A percentile compares a stretch with the other conserved stretches of the same genome.
Evolutionary conservation across 2,797 vertebrate genomes (phyloP).

Genomic region (Melanotaenia pygmaea): DNA sequence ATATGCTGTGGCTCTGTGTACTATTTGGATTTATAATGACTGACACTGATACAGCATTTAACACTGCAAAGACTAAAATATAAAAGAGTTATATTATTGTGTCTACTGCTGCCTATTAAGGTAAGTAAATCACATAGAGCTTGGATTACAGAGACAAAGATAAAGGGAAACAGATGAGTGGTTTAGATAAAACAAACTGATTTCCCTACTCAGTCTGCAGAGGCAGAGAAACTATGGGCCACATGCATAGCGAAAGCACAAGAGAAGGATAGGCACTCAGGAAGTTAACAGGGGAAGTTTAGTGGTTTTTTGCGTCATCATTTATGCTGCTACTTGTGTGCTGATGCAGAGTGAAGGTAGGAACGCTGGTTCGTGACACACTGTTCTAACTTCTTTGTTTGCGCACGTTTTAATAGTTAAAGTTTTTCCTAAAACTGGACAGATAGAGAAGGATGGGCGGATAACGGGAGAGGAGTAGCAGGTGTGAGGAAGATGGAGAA

Average conservation of each 20-base stretch:
- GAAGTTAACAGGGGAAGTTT: slow-evolving; percentile 87
- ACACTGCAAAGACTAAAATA: neutral
- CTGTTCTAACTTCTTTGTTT: slow-evolving; percentile 36
- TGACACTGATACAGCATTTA: neutral
- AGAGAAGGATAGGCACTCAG: slow-evolving; percentile 77
- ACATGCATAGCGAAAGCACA: slow-evolving; percentile 59
- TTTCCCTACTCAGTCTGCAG: slow-evolving; percentile 62
- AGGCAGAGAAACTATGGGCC: slow-evolving; percentile 53
- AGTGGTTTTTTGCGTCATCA: slow-evolving; percentile 87
- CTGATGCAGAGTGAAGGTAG: slow-evolving; percentile 82
- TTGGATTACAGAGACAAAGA: slow-evolving; percentile 4
- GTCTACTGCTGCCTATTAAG: neutral
- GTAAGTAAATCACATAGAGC: neutral
- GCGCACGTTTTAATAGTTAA: slow-evolving; percentile 3
- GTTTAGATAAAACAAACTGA: slow-evolving; percentile 57
- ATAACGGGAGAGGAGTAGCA: slow-evolving; percentile 31
- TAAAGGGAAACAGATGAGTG: slow-evolving; percentile 55
- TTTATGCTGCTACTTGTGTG: slow-evolving; percentile 76
- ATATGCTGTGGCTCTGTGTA: neutral
- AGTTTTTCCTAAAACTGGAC: neutral
- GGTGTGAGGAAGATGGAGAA: slow-evolving; percentile 60
- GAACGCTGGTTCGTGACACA: slow-evolving; percentile 46
- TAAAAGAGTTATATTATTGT: neutral
- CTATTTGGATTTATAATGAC: neutral
- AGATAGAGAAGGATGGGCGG: slow-evolving; percentile 5